Base-by-base conservation (phyloP, 2,113 vertebrate species). In the Tautogolabrus adspersus region DNA sequence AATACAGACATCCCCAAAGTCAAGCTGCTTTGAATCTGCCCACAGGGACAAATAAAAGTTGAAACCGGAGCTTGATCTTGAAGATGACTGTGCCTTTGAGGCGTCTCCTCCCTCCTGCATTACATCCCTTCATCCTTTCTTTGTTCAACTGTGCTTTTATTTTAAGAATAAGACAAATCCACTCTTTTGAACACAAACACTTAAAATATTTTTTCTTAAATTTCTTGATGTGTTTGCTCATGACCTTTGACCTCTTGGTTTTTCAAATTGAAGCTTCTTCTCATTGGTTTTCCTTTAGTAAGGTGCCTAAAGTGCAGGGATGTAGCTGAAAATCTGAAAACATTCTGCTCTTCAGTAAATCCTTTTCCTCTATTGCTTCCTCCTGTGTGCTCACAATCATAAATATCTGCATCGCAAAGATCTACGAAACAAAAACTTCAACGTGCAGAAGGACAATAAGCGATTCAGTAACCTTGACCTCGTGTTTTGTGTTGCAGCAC, bases 51-150 rank as follows among this genome's bases (percentile, higher is more conserved):
- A 89, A 88, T 87, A 81, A 80, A 85, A 85, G 86, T 82, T 84
- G 70, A 89, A 90, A 87, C 78, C 79, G 73, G 85, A 86, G 90
- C 81, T 88, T 88, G 84, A 88, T 88, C 83, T 87, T 86, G 75
- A 82, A 85, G 83, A 88, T 85, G 75, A 84, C 85, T 85, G 71
- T 79, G 83, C 85, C 83, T 89, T 88, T 90, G 90, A 83, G 83
- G 71, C 47, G 42, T 73, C 66, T 76, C 76, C 67, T 75, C 61
- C 72, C 79, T 86, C 52, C 60, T 70, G 69, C 60, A 78, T 75
- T 42, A 66, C 63, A 73, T 49, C 64, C 30, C 56, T 61, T 60
- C 69, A 75, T 79, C 67, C 67, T 77, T 66, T 57, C 56, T 23
- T 59, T 74, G 38, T 66, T 83, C 34, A 72, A 54, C 74, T 72